phyloP scores from a whole-genome alignment of 2,797 vertebrate species.

The Thaleichthys pacificus region DNA sequence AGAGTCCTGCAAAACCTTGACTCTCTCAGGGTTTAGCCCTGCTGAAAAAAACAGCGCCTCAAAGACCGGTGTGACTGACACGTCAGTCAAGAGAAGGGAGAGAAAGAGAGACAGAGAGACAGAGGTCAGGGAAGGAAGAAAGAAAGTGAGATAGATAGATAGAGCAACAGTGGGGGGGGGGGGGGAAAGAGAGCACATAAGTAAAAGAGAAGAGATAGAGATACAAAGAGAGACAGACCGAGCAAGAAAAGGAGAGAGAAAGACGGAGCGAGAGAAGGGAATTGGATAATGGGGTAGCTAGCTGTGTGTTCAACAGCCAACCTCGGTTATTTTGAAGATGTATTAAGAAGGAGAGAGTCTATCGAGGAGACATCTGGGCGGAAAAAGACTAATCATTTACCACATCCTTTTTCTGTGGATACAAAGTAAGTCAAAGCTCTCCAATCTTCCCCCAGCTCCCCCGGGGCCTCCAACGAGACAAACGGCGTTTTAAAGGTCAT shows the following conservation, averaged over 20 bases:
- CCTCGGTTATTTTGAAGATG: too few relatives aligned
- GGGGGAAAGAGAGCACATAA: neutral
- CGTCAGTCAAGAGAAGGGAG: neutral
- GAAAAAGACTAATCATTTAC: too few relatives aligned
- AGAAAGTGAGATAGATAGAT: neutral
- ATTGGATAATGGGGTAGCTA: too few relatives aligned
- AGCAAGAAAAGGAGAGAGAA: neutral
- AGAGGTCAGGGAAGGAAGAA: slow-evolving; percentile 5
- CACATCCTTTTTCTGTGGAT: too few relatives aligned
- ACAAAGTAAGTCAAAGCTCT: neutral
- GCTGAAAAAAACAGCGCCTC: slow-evolving; percentile 1
- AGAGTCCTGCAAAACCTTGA: neutral
- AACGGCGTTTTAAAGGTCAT: neutral
- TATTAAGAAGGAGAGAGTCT: too few relatives aligned
- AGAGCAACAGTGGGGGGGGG: neutral
- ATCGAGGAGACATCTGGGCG: too few relatives aligned
- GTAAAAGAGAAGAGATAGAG: neutral
- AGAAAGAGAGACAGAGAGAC: slow-evolving; percentile 20
- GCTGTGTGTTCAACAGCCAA: too few relatives aligned
- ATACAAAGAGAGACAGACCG: neutral
- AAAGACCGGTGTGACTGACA: neutral
- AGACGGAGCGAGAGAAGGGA: neutral
- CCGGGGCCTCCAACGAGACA: too few relatives aligned
- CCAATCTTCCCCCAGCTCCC: neutral
- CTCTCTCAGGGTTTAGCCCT: neutral